phyloP scores from a whole-genome alignment of 1,140 invertebrate genomes.

The Ectropis grisescens region DNA sequence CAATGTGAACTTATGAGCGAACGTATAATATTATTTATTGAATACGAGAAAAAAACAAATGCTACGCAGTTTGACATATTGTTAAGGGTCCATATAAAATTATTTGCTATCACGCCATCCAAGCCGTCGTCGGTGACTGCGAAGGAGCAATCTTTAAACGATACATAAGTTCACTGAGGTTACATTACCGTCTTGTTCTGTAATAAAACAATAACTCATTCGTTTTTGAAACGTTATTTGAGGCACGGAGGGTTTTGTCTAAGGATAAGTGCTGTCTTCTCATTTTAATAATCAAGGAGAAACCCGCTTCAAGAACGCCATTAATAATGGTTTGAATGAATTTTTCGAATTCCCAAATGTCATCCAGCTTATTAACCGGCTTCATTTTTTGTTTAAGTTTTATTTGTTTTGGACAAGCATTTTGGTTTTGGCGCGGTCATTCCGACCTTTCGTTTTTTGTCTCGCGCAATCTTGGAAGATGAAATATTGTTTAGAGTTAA shows the following conservation, averaged over 20 bases:
- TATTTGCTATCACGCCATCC: slow-evolving; percentile 67
- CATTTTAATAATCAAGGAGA: slow-evolving; percentile 44
- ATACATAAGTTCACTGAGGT: slow-evolving; percentile 31
- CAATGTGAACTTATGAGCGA: slow-evolving; percentile 62
- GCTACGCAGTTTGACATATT: slow-evolving; percentile 60
- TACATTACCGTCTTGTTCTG: slow-evolving; percentile 31
- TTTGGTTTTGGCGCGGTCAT: slow-evolving; percentile 66
- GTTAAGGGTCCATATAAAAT: slow-evolving; percentile 67
- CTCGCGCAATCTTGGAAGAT: slow-evolving; percentile 51
- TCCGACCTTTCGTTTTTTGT: slow-evolving; percentile 62
- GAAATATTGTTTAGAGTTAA: slow-evolving; percentile 68
- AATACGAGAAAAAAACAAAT: slow-evolving; percentile 51
- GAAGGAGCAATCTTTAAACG: slow-evolving; percentile 47
- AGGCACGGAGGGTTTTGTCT: slow-evolving; percentile 32
- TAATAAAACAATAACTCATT: slow-evolving; percentile 39
- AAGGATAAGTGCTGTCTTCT: slow-evolving; percentile 46
- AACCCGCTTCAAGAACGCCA: slow-evolving; percentile 43
- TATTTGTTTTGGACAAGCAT: slow-evolving; percentile 60
- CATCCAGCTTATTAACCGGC: slow-evolving; percentile 68
- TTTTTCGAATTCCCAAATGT: slow-evolving; percentile 68
- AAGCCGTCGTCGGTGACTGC: slow-evolving; percentile 27
- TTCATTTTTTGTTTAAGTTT: slow-evolving; percentile 63
- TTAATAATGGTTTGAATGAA: slow-evolving; percentile 63
- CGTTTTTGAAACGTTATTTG: too few species aligned
- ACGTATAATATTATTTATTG: slow-evolving; percentile 67